phyloP scores from a whole-genome alignment of 2,888 invertebrate genomes.

The Linnaemya vulpina region DNA sequence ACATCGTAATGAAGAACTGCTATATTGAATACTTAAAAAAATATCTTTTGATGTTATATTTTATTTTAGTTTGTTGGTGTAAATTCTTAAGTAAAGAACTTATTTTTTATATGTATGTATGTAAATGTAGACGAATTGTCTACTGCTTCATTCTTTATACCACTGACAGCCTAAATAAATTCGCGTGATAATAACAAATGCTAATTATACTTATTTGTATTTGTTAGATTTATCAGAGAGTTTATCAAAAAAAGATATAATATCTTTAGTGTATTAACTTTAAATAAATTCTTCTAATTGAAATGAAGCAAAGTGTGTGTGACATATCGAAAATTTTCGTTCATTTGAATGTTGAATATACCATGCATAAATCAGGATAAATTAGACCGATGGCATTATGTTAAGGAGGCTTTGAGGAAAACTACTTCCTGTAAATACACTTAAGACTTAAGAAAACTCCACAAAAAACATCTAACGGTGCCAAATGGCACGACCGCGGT shows the following conservation, averaged over 20 bases:
- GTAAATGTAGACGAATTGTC: constrained; percentile 1
- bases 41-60: constrained; percentile 29
- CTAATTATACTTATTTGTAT: constrained; percentile 66
- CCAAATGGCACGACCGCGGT: too few species aligned
- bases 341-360: too few species aligned
- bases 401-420: too few species aligned
- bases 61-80: constrained; percentile 4
- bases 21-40: constrained; percentile 23
- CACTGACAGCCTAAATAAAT: constrained; percentile 60
- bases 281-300: not conserved
- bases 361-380: too few species aligned
- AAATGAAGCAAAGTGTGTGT: not conserved
- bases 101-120: not conserved
- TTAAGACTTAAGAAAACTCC: too few species aligned
- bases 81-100: constrained; percentile 1
- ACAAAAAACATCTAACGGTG: too few species aligned
- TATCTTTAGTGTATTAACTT: constrained; percentile 6
- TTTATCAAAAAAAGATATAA: constrained; percentile 4
- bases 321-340: too few species aligned
- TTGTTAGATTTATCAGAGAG: constrained; percentile 71
- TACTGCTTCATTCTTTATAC: constrained; percentile 31
- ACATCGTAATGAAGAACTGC: constrained; percentile 5
- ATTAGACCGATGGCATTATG: too few species aligned
- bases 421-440: too few species aligned
- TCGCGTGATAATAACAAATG: constrained; percentile 74